These are phyloP conservation scores for Mugil cephalus DNA, from an alignment of 2,113 vertebrate species.

Conservation along the genomic window DNA sequence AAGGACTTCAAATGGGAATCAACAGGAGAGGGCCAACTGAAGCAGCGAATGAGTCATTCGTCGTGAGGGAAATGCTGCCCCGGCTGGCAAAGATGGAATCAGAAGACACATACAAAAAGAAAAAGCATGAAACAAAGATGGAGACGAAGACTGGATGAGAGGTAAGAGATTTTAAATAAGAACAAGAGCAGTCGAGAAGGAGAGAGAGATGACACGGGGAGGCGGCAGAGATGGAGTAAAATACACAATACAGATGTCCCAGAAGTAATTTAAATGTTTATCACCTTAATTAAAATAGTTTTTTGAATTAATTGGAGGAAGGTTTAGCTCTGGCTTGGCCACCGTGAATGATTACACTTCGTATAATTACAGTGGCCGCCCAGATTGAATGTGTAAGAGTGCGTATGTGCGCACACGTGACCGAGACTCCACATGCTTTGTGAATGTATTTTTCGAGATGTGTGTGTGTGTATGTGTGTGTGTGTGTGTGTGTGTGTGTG, in stretches of 20 bases:
- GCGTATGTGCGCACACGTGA: not conserved
- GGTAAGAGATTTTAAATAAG: too few relatives aligned
- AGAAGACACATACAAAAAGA: conserved; percentile 27
- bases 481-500: conserved; percentile 12
- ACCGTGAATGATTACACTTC: conserved; percentile 61
- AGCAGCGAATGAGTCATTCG: conserved; percentile 33
- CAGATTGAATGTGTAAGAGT: not conserved
- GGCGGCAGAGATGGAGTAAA: conserved; percentile 8
- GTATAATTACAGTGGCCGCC: conserved; percentile 49
- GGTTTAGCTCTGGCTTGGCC: conserved; percentile 40
- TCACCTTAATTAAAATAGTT: conserved; percentile 73
- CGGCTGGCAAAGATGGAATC: conserved; percentile 51
- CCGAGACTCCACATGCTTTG: too few relatives aligned
- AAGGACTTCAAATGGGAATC: conserved; percentile 34
- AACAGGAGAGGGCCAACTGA: conserved; percentile 20
- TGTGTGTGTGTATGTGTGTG: conserved; percentile 2
- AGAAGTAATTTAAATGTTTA: conserved; percentile 69
- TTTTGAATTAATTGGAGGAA: conserved; percentile 66
- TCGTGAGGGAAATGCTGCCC: conserved; percentile 21
- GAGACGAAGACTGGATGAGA: not conserved
- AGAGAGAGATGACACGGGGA: not conserved
- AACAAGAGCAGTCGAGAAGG: conserved; percentile 7
- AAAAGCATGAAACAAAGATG: conserved; percentile 12
- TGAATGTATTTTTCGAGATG: not conserved
- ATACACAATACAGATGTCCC: conserved; percentile 53